Evolutionary conservation across 2,113 vertebrate genomes (phyloP), one percentile per base, ranked within the genome.

Genomic region (Tychaedon coryphoeus): DNA sequence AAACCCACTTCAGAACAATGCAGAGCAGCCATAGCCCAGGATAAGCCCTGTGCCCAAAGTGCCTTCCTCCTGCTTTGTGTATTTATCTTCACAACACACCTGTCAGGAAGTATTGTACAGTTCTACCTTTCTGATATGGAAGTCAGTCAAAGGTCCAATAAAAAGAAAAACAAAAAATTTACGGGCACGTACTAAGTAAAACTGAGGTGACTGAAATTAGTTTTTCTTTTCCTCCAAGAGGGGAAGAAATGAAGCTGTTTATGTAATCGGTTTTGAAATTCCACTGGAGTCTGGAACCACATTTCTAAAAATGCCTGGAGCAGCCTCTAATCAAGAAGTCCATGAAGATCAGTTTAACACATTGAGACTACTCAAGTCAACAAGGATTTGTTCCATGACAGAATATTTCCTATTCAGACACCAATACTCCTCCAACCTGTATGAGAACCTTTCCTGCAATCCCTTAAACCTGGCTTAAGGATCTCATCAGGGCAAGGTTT

Each of bases 271-370:
- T 23, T 64, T 58, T 19, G 14, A 60, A 60, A 19, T 23, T 75
- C 45, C 16, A 24, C 12, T 5, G 15, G 8, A 64, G 33, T 31
- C 29, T 60, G 23, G 20, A 76, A 58, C 5, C 12, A 60, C 1
- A 2, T 12, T 76, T 62, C n/a, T 19, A 14, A 56, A 86, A 73
- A 23, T 0, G 0, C 9, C 50, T 14, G 5, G 11, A 85, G 45
- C 17, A 76, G 14, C 29, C 25, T 54, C 29, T 2, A 3, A 9
- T 11, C 2, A 15, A 22, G n/a, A 81, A 36, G 60, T 3, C 26
- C 8, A 7, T 5, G 23, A 40, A 76, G 29, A 45, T 25, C 25
- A 42, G 34, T 25, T 80, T 25, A 56, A 13, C 17, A 47, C 4
- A 12, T 48, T 0, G 3, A 47, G 38, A 60, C 9, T 26, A 3